These are phyloP conservation scores for Parotia lawesii DNA, from an alignment of 2,113 vertebrate genomes.

Conservation along the genomic window DNA sequence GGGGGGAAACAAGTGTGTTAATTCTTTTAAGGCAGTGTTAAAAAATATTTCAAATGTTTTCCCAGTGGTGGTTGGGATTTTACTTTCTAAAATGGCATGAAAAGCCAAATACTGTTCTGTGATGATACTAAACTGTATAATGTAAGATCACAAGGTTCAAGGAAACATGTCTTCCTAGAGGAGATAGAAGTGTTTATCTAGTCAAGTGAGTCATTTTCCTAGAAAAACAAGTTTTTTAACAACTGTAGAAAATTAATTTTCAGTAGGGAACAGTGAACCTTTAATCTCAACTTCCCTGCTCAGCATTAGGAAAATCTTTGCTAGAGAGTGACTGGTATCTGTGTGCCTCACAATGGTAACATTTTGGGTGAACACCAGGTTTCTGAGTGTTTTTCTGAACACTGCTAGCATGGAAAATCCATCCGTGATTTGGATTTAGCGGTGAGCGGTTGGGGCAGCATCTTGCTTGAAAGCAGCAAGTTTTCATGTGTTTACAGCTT, in stretches of 20 bases:
- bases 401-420: constrained; percentile 54
- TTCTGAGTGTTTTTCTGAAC: constrained; percentile 25
- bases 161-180: background rate
- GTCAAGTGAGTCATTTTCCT: constrained; percentile 51
- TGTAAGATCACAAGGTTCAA: background rate
- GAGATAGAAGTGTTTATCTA: constrained; percentile 32
- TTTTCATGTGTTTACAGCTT: background rate
- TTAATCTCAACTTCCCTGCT: constrained; percentile 67
- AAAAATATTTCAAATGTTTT: background rate
- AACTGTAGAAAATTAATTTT: constrained; percentile 71
- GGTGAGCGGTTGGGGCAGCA: background rate
- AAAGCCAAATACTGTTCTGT: background rate
- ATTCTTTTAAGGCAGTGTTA: background rate
- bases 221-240: constrained; percentile 48
- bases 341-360: constrained; percentile 21
- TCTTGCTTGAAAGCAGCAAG: background rate
- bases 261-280: constrained; percentile 27
- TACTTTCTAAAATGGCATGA: background rate
- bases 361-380: constrained; percentile 26
- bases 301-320: constrained; percentile 54
- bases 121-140: constrained; percentile 34
- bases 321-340: constrained; percentile 47
- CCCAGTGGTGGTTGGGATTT: background rate
- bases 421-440: constrained; percentile 47
- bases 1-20: background rate